These are phyloP conservation scores for Mastigias papua DNA, from an alignment of 30 jellyfish, hydroid and myxozoan genomes.

Conservation along the genomic window DNA sequence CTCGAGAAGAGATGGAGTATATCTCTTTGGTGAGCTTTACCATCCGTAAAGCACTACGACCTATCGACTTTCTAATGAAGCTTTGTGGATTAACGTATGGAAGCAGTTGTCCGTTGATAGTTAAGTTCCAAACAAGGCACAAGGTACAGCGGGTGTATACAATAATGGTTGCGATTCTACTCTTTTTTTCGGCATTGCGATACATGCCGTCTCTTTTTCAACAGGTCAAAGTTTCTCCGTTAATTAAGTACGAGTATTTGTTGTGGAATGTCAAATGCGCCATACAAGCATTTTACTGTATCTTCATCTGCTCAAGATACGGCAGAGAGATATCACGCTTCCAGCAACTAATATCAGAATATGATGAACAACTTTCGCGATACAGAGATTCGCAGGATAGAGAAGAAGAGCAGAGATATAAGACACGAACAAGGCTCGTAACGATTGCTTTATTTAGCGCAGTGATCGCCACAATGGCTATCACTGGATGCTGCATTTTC, in stretches of 20 bases:
- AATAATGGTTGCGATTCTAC: not conserved
- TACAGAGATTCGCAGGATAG: slow-evolving; percentile 10
- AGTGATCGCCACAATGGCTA: not conserved
- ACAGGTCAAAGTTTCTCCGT: not conserved
- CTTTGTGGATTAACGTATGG: slow-evolving; percentile 65
- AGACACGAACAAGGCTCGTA: not conserved
- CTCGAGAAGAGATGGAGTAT: not conserved
- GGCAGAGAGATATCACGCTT: slow-evolving; percentile 58
- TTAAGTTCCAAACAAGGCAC: slow-evolving; percentile 18
- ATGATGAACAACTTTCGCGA: slow-evolving; percentile 31
- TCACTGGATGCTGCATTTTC: not conserved
- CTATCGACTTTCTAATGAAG: slow-evolving; percentile 58
- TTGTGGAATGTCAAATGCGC: slow-evolving; percentile 47
- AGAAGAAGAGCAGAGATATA: slow-evolving; percentile 1
- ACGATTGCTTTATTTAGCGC: not conserved
- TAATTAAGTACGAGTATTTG: slow-evolving; percentile 28
- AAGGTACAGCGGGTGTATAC: slow-evolving; percentile 50
- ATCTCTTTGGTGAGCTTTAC: slow-evolving; percentile 21
- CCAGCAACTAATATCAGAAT: slow-evolving; percentile 41
- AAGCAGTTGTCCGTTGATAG: slow-evolving; percentile 48
- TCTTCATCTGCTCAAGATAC: slow-evolving; percentile 51
- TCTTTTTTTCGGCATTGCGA: slow-evolving; percentile 23
- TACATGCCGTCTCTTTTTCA: slow-evolving; percentile 13
- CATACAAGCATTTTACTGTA: slow-evolving; percentile 47
- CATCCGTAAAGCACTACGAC: slow-evolving; percentile 27